These are phyloP conservation scores for Hipparchia semele DNA, from an alignment of 2,888 invertebrate genomes.

Conservation along the genomic window DNA sequence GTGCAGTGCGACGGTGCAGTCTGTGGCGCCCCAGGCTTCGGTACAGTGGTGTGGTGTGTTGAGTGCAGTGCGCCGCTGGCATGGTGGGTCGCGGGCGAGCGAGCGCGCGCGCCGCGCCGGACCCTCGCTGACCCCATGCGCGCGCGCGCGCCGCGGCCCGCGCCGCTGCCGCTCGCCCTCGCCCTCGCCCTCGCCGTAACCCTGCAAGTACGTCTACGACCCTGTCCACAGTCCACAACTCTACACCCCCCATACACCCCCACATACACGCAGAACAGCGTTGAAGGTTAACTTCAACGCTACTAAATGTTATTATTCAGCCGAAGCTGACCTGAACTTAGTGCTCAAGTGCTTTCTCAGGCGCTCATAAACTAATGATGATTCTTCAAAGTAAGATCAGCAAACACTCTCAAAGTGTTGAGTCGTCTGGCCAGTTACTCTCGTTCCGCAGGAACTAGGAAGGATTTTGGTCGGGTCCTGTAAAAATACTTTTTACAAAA, in stretches of 20 bases:
- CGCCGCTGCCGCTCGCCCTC: slow-evolving; percentile 70
- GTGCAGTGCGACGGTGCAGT: slow-evolving; percentile 42
- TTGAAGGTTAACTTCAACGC: too few species aligned
- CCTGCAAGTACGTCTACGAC: slow-evolving; percentile 62
- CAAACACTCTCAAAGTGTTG: too few species aligned
- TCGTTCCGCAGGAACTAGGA: not conserved
- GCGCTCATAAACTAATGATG: not conserved
- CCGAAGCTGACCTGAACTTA: too few species aligned
- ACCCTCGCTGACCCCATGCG: slow-evolving; percentile 60
- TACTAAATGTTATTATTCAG: too few species aligned
- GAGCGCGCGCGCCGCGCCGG: slow-evolving; percentile 53
- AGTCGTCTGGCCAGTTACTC: not conserved
- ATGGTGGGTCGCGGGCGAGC: slow-evolving; percentile 49
- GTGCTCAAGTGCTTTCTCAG: not conserved
- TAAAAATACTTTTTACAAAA: too few species aligned
- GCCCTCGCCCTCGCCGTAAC: slow-evolving; percentile 73
- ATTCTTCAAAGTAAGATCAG: too few species aligned
- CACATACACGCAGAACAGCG: not conserved
- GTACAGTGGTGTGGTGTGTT: not conserved
- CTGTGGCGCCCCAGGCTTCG: slow-evolving; percentile 19
- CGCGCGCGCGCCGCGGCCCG: slow-evolving; percentile 69
- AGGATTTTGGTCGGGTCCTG: too few species aligned
- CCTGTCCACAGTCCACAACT: not conserved
- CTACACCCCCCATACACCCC: not conserved
- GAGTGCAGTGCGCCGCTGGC: slow-evolving; percentile 45